phyloP scores from a whole-genome alignment of 37 sponge, comb jelly and placozoan species.

The Theonella swinhoei region DNA sequence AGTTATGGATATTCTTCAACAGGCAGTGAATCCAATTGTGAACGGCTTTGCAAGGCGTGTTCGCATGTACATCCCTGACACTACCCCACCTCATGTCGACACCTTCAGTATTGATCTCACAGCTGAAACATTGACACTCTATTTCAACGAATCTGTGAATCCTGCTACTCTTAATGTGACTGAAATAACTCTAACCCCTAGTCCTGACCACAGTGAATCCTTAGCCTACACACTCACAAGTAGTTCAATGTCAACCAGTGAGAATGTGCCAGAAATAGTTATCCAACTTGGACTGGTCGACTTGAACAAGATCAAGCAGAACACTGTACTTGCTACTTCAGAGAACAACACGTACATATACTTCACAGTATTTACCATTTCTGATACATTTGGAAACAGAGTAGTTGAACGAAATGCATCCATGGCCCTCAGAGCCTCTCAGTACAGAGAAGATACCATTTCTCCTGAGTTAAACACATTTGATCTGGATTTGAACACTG shows the following conservation, averaged over 20 bases:
- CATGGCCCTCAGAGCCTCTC: slow-evolving; percentile 13
- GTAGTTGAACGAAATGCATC: slow-evolving; percentile 17
- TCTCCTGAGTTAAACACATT: slow-evolving; percentile 49
- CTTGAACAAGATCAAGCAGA: slow-evolving; percentile 77
- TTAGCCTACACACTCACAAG: not conserved
- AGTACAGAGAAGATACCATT: slow-evolving; percentile 42
- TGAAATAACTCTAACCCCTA: slow-evolving; percentile 58
- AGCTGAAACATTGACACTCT: slow-evolving; percentile 59
- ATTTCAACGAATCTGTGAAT: slow-evolving; percentile 84
- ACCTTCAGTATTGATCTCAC: slow-evolving; percentile 69
- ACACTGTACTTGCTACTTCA: slow-evolving; percentile 47
- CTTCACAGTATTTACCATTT: slow-evolving; percentile 19
- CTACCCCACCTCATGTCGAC: slow-evolving; percentile 57
- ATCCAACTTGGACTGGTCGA: slow-evolving; percentile 51
- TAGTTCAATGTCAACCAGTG: slow-evolving; percentile 36
- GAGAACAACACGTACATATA: slow-evolving; percentile 62
- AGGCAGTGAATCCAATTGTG: slow-evolving; percentile 26
- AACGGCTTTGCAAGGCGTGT: slow-evolving; percentile 55
- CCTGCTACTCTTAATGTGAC: slow-evolving; percentile 38
- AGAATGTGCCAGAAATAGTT: slow-evolving; percentile 24
- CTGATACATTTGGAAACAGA: slow-evolving; percentile 78
- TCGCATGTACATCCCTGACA: slow-evolving; percentile 54
- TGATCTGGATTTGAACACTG: slow-evolving; percentile 79
- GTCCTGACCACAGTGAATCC: not conserved
- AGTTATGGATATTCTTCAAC: slow-evolving; percentile 61